Percentiles rank a stretch among this genome's conserved stretches.
Conservation (phyloP, 1,140 invertebrate genomes). For the Onthophagus taurus region DNA sequence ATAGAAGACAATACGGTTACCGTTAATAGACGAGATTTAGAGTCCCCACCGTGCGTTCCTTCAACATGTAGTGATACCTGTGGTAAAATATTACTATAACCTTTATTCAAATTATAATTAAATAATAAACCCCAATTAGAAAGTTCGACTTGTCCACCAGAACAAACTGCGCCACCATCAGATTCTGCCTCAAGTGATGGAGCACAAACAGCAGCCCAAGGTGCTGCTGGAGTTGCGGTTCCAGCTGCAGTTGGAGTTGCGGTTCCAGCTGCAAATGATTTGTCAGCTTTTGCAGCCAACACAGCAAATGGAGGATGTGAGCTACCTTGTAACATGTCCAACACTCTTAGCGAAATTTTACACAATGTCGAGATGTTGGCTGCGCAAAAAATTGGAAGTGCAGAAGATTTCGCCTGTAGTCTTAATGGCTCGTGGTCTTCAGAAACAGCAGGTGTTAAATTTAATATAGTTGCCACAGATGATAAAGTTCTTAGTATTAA, state of each 20-base stretch:
- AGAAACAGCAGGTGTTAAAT: constrained; percentile 24
- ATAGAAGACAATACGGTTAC: too few species aligned
- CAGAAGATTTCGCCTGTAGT: constrained; percentile 20
- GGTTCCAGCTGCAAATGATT: background rate
- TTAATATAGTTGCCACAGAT: constrained; percentile 18
- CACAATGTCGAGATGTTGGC: constrained; percentile 22
- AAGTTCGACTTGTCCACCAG: too few species aligned
- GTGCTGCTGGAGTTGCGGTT: background rate
- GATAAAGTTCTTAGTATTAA: constrained; percentile 2
- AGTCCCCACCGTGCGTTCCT: too few species aligned
- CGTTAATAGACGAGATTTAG: too few species aligned
- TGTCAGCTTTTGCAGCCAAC: background rate
- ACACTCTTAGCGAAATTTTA: constrained; percentile 20
- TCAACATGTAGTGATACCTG: too few species aligned
- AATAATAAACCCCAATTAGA: too few species aligned
- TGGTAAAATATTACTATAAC: too few species aligned
- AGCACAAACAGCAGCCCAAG: too few species aligned
- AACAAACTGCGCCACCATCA: too few species aligned
- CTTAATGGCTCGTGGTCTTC: constrained; percentile 28
- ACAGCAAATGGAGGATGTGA: background rate
- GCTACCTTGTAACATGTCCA: background rate
- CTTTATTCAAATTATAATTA: too few species aligned
- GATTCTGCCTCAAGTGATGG: too few species aligned
- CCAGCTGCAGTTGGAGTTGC: background rate
- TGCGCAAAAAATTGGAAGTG: constrained; percentile 5